These are phyloP conservation scores for Aplocera efformata DNA, from an alignment of 2,888 invertebrate species.

Conservation along the genomic window DNA sequence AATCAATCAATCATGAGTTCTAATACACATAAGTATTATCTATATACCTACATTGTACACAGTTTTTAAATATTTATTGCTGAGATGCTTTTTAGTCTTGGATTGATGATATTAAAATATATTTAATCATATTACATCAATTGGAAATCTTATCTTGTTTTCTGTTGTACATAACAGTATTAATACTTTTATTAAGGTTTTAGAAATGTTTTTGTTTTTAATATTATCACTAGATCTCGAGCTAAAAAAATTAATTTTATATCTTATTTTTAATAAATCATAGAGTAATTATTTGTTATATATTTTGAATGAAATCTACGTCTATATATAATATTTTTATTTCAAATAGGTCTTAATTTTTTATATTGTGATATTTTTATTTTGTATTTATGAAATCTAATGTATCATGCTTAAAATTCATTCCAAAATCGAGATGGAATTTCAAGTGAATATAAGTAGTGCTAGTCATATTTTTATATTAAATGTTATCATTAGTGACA, in stretches of 20 bases:
- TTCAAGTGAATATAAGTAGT: conserved; percentile 43
- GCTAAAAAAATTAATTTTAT: conserved; percentile 20
- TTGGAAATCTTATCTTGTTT: no score
- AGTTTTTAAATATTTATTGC: no score
- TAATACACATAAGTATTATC: no score
- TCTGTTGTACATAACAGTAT: conserved; percentile 49
- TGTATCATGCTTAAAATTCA: conserved; percentile 11
- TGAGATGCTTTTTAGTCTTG: no score
- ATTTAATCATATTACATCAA: no score
- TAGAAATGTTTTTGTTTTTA: conserved; percentile 35
- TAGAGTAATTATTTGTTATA: neutral
- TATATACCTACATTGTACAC: no score
- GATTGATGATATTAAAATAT: no score
- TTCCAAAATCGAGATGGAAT: conserved; percentile 36
- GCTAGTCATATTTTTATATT: conserved; percentile 55
- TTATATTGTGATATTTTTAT: conserved; percentile 27
- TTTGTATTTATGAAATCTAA: conserved; percentile 17
- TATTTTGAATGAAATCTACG: no score
- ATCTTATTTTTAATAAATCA: conserved; percentile 6
- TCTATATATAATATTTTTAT: no score
- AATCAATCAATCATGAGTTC: no score
- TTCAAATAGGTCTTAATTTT: no score
- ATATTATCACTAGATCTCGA: conserved; percentile 41
- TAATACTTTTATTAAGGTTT: conserved; percentile 41
- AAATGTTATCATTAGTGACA: conserved; percentile 23